These are phyloP conservation scores for Oreochromis spilurus DNA, from an alignment of 2,113 vertebrate genomes.

Conservation along the genomic window DNA sequence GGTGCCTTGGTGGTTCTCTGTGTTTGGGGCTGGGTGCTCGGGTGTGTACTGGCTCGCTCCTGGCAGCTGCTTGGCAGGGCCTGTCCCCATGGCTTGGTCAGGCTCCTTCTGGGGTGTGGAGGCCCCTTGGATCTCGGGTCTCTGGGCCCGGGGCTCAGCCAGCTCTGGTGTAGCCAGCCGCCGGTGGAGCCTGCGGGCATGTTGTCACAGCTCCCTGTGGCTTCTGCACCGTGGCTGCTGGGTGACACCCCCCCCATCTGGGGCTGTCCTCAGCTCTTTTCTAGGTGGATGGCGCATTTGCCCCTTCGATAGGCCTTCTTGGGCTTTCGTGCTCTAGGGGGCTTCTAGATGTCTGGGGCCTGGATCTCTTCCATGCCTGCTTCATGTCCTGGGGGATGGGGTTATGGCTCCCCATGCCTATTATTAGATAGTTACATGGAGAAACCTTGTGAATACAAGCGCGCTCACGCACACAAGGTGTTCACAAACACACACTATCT, in stretches of 20 bases:
- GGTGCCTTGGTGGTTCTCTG: neutral
- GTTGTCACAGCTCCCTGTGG: neutral
- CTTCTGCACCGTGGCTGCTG: neutral
- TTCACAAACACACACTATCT: neutral
- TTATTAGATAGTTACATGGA: neutral
- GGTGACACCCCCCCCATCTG: neutral
- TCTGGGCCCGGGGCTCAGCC: neutral
- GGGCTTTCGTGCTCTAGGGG: neutral
- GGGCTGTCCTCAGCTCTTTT: neutral
- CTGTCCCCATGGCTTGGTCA: neutral
- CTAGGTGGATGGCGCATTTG: neutral
- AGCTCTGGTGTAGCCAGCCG: neutral
- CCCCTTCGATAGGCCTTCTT: neutral
- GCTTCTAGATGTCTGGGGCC: neutral
- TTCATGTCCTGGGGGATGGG: rapidly evolving
- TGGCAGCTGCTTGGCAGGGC: neutral
- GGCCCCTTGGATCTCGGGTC: neutral
- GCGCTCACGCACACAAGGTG: rapidly evolving
- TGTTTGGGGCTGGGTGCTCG: neutral
- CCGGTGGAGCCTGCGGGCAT: rapidly evolving
- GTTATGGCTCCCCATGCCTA: neutral
- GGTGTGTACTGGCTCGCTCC: neutral
- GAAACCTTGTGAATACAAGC: neutral
- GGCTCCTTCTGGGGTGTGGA: neutral
- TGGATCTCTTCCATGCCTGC: neutral